Conservation (phyloP, 2,888 invertebrate genomes). For the Scaptomyza caliginosa region DNA sequence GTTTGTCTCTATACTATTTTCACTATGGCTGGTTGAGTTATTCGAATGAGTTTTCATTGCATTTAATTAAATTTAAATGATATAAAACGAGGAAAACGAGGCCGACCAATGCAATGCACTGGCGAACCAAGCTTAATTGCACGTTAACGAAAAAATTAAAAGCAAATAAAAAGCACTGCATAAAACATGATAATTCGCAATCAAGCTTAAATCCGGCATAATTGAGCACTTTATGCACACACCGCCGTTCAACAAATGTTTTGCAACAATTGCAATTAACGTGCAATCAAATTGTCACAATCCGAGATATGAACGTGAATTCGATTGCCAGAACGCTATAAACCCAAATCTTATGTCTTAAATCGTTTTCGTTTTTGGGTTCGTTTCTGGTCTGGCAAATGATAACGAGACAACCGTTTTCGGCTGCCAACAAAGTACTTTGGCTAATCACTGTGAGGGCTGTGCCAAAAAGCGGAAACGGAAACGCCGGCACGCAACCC, state of each 20-base stretch:
- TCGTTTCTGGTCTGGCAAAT: background rate
- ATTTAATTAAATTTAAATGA: conserved; percentile 73
- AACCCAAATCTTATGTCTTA: background rate
- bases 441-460: conserved; percentile 68
- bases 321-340: background rate
- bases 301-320: background rate
- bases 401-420: conserved; percentile 20
- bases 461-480: conserved; percentile 41
- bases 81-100: conserved; percentile 26
- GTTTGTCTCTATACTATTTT: conserved; percentile 76
- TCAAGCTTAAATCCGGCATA: conserved; percentile 46
- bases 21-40: conserved; percentile 76
- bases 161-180: conserved; percentile 33
- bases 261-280: conserved; percentile 18
- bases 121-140: conserved; percentile 63
- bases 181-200: conserved; percentile 34
- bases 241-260: conserved; percentile 13
- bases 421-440: conserved; percentile 54
- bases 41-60: conserved; percentile 63
- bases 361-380: background rate
- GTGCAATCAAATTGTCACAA: conserved; percentile 1
- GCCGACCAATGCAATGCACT: background rate
- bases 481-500: conserved; percentile 53
- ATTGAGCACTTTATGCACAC: conserved; percentile 35
- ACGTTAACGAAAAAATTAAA: conserved; percentile 62